Percentiles rank a stretch among this genome's conserved stretches.
Conservation (phyloP, 2,888 invertebrate species). For the Helicoverpa assulta region DNA sequence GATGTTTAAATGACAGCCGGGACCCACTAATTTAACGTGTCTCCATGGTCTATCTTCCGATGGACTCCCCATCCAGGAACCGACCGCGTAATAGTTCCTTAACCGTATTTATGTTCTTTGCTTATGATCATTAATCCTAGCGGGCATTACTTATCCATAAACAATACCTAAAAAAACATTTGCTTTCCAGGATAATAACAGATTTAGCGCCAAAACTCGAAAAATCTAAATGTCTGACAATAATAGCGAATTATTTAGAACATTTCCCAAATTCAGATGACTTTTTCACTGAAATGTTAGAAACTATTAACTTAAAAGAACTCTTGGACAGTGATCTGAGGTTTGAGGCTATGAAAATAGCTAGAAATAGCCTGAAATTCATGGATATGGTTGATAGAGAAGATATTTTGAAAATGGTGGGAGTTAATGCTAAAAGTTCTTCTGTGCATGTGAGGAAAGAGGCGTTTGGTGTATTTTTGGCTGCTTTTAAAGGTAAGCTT, state of each 20-base stretch:
- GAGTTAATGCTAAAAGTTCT: slow-evolving; percentile 38
- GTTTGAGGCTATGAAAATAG: slow-evolving; percentile 56
- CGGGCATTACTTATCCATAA: too few species aligned
- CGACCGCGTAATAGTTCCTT: too few species aligned
- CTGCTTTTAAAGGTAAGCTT: slow-evolving; percentile 50
- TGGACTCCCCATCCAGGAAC: too few species aligned
- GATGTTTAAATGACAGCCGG: too few species aligned
- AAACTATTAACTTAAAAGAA: slow-evolving; percentile 51
- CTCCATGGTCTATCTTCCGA: too few species aligned
- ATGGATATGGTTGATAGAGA: slow-evolving; percentile 26
- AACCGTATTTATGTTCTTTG: too few species aligned
- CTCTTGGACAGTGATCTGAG: slow-evolving; percentile 42
- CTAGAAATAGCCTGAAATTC: slow-evolving; percentile 33
- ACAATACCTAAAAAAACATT: not conserved
- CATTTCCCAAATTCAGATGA: slow-evolving; percentile 31
- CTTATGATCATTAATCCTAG: too few species aligned
- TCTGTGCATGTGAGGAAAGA: slow-evolving; percentile 37
- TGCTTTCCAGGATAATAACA: slow-evolving; percentile 53
- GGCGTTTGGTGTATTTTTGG: slow-evolving; percentile 41
- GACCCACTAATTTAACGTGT: too few species aligned
- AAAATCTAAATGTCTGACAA: slow-evolving; percentile 72
- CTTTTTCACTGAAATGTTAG: slow-evolving; percentile 61
- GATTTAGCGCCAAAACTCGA: slow-evolving; percentile 65
- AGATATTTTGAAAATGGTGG: slow-evolving; percentile 19
- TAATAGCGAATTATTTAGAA: slow-evolving; percentile 69